These are phyloP conservation scores for Stenoptilia bipunctidactyla DNA, from an alignment of 2,888 invertebrate species.

Conservation along the genomic window DNA sequence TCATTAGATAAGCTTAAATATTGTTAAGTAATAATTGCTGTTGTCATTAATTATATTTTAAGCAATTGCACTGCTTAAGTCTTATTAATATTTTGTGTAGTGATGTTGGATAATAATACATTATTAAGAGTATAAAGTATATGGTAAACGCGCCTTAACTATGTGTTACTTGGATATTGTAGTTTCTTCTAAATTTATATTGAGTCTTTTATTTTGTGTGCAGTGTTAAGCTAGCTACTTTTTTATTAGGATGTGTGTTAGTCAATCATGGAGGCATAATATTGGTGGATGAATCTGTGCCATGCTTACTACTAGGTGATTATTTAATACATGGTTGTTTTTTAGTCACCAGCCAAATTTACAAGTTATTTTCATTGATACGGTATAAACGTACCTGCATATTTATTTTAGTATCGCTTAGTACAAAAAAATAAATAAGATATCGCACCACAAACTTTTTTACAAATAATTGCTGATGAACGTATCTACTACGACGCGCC, in stretches of 20 bases:
- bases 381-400: no score
- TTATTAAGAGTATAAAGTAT: conserved; percentile 1
- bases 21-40: conserved; percentile 14
- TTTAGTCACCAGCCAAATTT: no score
- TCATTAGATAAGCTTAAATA: no score
- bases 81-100: conserved; percentile 32
- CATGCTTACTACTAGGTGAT: not conserved
- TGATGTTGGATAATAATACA: conserved; percentile 27
- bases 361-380: no score
- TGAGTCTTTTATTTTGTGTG: not conserved
- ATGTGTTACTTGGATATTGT: conserved; percentile 27
- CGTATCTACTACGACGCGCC: no score
- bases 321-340: no score
- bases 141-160: conserved; percentile 44
- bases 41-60: conserved; percentile 23
- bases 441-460: no score
- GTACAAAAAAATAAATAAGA: no score
- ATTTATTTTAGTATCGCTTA: no score
- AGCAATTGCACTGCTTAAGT: conserved; percentile 46
- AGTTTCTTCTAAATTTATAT: not conserved
- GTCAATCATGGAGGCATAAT: not conserved
- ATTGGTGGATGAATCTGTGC: not conserved
- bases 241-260: not conserved
- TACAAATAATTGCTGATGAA: no score
- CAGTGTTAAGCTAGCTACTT: not conserved